Conservation (phyloP, 2,113 vertebrate species). For the Heterochromis multidens region DNA sequence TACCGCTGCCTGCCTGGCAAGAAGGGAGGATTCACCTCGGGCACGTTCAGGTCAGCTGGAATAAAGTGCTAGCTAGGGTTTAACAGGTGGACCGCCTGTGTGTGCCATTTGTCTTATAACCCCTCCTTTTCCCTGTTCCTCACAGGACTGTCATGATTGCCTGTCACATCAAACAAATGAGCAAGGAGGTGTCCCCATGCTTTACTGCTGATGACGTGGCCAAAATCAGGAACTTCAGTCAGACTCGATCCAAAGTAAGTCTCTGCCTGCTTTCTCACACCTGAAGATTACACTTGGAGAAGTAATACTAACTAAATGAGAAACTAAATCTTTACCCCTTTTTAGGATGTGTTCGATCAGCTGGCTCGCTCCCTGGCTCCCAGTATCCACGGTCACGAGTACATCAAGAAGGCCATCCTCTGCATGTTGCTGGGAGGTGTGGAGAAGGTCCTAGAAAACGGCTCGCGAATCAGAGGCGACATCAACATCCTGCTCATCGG, state of each 20-base stretch:
- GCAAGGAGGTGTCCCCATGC: constrained; percentile 82
- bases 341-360: constrained; percentile 89
- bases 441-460: constrained; percentile 93
- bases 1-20: constrained; percentile 95
- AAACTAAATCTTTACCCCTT: not conserved
- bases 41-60: constrained; percentile 88
- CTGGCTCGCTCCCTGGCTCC: constrained; percentile 89
- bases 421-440: constrained; percentile 95
- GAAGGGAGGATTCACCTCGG: constrained; percentile 93
- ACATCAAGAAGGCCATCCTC: constrained; percentile 97
- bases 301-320: too few species aligned
- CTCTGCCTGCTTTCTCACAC: accelerated
- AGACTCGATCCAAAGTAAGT: constrained; percentile 81
- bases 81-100: not conserved
- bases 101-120: not conserved
- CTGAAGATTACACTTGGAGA: not conserved
- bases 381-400: constrained; percentile 94
- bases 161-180: constrained; percentile 92
- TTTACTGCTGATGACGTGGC: constrained; percentile 88
- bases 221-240: constrained; percentile 94
- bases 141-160: constrained; percentile 92
- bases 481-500: constrained; percentile 97
- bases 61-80: not conserved
- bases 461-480: constrained; percentile 92
- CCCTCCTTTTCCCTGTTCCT: too few species aligned